phyloP scores from a whole-genome alignment of 2,113 vertebrate species.

The Butastur rufipennis region DNA sequence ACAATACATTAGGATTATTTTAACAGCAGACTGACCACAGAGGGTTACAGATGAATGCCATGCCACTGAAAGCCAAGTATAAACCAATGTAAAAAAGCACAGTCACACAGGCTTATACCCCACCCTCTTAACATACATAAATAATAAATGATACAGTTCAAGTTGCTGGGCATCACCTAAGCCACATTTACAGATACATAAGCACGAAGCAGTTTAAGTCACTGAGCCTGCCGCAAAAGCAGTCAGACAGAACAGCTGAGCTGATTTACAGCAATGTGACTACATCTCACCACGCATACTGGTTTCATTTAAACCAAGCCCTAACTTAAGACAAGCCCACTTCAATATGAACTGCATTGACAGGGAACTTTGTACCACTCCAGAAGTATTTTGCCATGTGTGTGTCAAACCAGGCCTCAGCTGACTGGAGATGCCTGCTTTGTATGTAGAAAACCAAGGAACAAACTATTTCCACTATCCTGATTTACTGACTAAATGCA shows the following conservation, averaged over 20 bases:
- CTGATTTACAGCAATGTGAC: neutral
- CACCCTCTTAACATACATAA: neutral
- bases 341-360: fast-evolving
- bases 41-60: neutral
- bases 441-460: neutral
- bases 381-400: neutral
- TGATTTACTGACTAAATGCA: neutral
- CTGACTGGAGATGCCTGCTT: neutral
- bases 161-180: neutral
- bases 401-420: neutral
- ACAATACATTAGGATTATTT: neutral
- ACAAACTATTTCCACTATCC: neutral
- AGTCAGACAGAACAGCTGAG: neutral
- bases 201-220: too few relatives aligned
- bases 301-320: neutral
- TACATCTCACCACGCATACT: fast-evolving
- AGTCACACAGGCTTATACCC: neutral
- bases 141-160: neutral
- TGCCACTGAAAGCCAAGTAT: neutral
- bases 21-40: neutral
- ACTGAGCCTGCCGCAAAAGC: neutral
- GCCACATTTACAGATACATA: neutral
- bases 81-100: neutral
- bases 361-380: neutral
- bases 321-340: neutral